Evolutionary conservation across 2,888 invertebrate genomes (phyloP), one percentile per base, ranked within the genome.

Genomic region (Psococerastis gibbosa): DNA sequence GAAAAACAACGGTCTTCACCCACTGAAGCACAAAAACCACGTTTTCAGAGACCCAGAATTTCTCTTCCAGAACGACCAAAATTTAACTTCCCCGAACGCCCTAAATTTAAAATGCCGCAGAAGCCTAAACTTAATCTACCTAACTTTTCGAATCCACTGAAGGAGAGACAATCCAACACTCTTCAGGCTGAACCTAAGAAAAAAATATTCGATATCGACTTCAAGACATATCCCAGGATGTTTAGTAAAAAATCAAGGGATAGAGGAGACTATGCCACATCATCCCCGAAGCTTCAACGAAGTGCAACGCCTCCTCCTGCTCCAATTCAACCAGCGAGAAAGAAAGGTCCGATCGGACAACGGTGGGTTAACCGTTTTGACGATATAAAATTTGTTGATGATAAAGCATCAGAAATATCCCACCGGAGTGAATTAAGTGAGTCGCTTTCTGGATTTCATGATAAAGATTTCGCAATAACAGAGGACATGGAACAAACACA

Each of bases 171-270:
- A 49, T 56, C 58, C 45, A 63, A 65, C 31, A 65, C 68, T 43
- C 70, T 69, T 34, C 67, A 69, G 52, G 65, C 68, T 5, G 67
- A 66, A 38, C 66, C 68, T 34, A 65, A 66, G 38, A 70, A 69
- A 52, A 71, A 69, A 51, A 65, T 70, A 49, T 78, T 82, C 55
- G 72, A 74, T 17, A 73, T 75, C 55, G 79, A 80, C 59, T 75
- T 79, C 49, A 73, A 74, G 52, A 84, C 85, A 0, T 83, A 79
- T 56, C 85, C 85, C 0, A 70, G 83, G 52, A 68, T 84, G 32
- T 63, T 65, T 49, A 62, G 62, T 15, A 59, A 56, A 32, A 61
- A 60, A 31, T 55, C 60, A 3, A 61, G 61, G 43, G 55, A 47
- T n/a, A 53, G 51, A 2, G 51, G 44, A 3, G 60, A 61, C 17